A percentile compares a stretch with the other conserved stretches of the same genome.
These are phyloP conservation scores for Apodemia zela DNA, from an alignment of 2,888 invertebrate genomes.

Conservation along the genomic window DNA sequence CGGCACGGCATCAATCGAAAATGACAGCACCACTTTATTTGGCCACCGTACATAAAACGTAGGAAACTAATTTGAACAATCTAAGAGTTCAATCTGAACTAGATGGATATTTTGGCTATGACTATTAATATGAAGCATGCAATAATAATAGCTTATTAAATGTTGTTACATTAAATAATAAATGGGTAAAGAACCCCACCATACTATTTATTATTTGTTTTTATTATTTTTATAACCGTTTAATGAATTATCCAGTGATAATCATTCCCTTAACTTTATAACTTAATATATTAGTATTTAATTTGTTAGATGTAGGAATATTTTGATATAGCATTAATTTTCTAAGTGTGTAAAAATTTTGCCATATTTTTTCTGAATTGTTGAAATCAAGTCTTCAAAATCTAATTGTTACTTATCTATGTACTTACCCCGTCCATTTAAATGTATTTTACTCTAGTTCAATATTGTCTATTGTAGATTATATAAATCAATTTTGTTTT, in stretches of 20 bases:
- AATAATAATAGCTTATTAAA: too few species aligned
- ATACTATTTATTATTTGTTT: slow-evolving; percentile 10
- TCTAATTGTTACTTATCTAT: slow-evolving; percentile 27
- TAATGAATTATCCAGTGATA: slow-evolving; percentile 13
- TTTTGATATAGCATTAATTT: not conserved
- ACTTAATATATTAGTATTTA: slow-evolving; percentile 3
- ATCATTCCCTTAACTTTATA: slow-evolving; percentile 10
- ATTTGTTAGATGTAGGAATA: slow-evolving; percentile 9
- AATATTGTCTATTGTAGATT: slow-evolving; percentile 13
- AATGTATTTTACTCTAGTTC: slow-evolving; percentile 24
- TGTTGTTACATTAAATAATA: not conserved
- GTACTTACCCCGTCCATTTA: slow-evolving; percentile 31
- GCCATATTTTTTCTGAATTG: slow-evolving; percentile 15
- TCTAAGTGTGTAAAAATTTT: slow-evolving; percentile 15
- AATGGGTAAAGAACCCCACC: not conserved
- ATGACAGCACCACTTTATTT: too few species aligned
- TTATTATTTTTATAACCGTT: slow-evolving; percentile 11
- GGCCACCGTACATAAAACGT: not conserved
- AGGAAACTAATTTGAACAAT: not conserved
- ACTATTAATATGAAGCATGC: too few species aligned
- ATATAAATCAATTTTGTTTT: slow-evolving; percentile 7
- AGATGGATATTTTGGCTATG: too few species aligned
- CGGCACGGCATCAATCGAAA: too few species aligned
- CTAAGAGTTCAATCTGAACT: too few species aligned
- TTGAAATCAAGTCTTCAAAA: slow-evolving; percentile 14